These are phyloP conservation scores for Okamejei kenojei DNA, from an alignment of 2,797 vertebrate genomes.

Conservation along the genomic window DNA sequence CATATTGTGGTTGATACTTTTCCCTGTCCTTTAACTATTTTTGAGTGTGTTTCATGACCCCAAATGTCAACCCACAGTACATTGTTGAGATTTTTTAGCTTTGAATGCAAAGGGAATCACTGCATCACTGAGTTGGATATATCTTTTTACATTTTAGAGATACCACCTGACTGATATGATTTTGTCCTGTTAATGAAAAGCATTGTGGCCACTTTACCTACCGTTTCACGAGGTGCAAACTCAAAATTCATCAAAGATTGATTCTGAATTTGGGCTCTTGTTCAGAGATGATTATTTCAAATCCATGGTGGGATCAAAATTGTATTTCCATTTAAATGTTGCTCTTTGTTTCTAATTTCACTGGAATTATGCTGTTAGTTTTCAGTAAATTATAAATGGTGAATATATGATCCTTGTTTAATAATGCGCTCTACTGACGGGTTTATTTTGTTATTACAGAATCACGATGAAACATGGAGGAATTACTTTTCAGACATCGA, in stretches of 20 bases:
- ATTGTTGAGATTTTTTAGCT: neutral
- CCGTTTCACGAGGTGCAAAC: neutral
- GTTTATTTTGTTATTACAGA: slow-evolving; percentile 56
- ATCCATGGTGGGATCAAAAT: neutral
- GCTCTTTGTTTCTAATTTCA: neutral
- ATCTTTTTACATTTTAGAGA: neutral
- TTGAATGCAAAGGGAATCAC: neutral
- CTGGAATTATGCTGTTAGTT: neutral
- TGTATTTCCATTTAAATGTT: neutral
- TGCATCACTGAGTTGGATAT: neutral
- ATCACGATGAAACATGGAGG: slow-evolving; percentile 95
- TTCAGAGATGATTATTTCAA: neutral
- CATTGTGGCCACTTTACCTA: neutral
- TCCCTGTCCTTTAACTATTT: neutral
- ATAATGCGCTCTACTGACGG: neutral
- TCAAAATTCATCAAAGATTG: neutral
- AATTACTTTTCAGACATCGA: slow-evolving; percentile 96
- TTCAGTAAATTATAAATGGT: neutral
- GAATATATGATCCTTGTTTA: slow-evolving; percentile 3
- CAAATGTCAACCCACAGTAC: neutral
- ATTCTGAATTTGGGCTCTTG: neutral
- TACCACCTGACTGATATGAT: neutral
- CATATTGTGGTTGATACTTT: neutral
- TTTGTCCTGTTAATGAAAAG: neutral
- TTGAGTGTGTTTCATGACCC: neutral